A percentile compares a stretch with the other conserved stretches of the same genome.
Conservation (phyloP, 2,888 invertebrate species). For the Ichneumon xanthorius region DNA sequence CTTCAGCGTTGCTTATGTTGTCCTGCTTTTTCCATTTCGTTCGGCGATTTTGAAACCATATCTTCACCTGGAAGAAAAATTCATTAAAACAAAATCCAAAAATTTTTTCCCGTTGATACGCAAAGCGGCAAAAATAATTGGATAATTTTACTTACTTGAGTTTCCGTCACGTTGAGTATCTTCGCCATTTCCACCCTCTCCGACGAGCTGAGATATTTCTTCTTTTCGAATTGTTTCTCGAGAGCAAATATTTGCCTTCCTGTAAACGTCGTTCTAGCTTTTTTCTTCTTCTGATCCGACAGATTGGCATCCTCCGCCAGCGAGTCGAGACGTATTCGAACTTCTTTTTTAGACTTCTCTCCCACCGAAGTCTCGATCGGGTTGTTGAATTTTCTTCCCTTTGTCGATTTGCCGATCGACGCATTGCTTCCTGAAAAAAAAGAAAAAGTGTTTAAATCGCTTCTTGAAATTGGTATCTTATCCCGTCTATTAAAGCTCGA, state of each 20-base stretch:
- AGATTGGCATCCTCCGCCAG: conserved; percentile 85
- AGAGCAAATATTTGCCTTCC: conserved; percentile 98
- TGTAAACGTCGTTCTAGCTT: conserved; percentile 97
- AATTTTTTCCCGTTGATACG: neutral
- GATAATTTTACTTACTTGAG: conserved; percentile 90
- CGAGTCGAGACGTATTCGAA: conserved; percentile 57
- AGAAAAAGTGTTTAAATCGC: neutral
- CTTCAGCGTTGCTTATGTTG: conserved; percentile 95
- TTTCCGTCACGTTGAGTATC: conserved; percentile 96
- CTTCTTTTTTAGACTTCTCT: conserved; percentile 78
- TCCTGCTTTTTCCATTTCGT: conserved; percentile 97
- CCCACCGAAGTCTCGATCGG: conserved; percentile 72
- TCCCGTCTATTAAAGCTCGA: neutral
- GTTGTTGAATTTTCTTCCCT: conserved; percentile 68
- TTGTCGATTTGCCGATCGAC: conserved; percentile 49
- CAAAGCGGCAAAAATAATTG: neutral
- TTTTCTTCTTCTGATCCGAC: conserved; percentile 89
- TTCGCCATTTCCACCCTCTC: conserved; percentile 98
- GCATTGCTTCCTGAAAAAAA: conserved; percentile 45
- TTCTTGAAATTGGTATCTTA: neutral
- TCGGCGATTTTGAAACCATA: conserved; percentile 95
- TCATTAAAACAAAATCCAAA: neutral
- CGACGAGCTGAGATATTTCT: conserved; percentile 97
- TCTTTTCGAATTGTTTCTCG: conserved; percentile 97
- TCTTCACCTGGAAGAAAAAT: conserved; percentile 90